Evolutionary conservation across 2,888 invertebrate genomes (phyloP).

Genomic region (Onchidella celtica): DNA sequence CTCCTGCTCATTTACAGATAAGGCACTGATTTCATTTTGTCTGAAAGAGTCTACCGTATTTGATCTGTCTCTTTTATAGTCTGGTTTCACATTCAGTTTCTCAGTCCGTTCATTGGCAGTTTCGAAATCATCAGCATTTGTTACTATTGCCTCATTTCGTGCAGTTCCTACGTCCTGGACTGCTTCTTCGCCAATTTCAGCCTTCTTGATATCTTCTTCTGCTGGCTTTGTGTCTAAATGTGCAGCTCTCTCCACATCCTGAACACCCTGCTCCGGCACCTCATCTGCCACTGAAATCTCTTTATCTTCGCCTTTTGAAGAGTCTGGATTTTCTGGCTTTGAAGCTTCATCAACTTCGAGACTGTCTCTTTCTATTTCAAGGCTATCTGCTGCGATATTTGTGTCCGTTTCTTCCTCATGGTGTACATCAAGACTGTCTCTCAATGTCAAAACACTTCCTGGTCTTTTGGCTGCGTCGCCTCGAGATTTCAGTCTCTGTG

Average conservation of each 20-base stretch:
- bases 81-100: neutral
- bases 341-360: conserved; percentile 10
- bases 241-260: neutral
- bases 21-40: neutral
- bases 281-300: neutral
- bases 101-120: too few species aligned
- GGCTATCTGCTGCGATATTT: conserved; percentile 13
- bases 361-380: conserved; percentile 46
- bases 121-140: too few species aligned
- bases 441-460: neutral
- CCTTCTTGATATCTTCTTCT: neutral
- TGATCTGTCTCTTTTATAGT: neutral
- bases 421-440: conserved; percentile 18
- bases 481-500: conserved; percentile 36
- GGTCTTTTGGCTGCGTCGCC: conserved; percentile 33
- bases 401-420: neutral
- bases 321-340: neutral
- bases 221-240: neutral
- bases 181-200: neutral
- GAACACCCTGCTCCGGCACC: neutral
- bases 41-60: neutral
- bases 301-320: neutral
- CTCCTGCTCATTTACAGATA: neutral
- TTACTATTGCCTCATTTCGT: neutral
- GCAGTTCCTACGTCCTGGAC: neutral